Conservation (phyloP, 2,888 invertebrate species). For the Copidosoma aretas region DNA sequence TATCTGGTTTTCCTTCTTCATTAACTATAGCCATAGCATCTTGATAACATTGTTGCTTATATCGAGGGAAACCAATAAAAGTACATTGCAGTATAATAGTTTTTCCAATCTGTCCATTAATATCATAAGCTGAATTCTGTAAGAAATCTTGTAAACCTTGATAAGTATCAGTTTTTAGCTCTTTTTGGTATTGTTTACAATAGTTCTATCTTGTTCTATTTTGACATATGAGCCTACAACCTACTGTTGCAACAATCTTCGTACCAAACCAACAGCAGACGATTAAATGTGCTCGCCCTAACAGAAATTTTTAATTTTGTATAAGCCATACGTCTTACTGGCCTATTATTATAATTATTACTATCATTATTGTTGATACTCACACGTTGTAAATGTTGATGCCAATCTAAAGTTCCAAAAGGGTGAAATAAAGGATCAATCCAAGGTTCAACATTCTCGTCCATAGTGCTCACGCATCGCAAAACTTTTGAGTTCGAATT, state of each 20-base stretch:
- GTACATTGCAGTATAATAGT: conserved; percentile 55
- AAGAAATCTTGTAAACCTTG: conserved; percentile 48
- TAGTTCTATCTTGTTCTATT: conserved; percentile 47
- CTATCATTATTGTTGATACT: conserved; percentile 10
- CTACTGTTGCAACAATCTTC: conserved; percentile 40
- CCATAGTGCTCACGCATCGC: too few species aligned
- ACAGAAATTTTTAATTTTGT: conserved; percentile 3
- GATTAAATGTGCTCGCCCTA: conserved; percentile 10
- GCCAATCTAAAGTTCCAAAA: too few species aligned
- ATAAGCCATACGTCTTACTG: conserved; percentile 6
- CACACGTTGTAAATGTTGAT: too few species aligned
- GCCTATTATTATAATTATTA: neutral
- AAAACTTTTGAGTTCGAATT: too few species aligned
- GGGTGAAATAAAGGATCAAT: too few species aligned
- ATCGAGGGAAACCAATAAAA: conserved; percentile 53
- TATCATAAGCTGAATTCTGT: conserved; percentile 42
- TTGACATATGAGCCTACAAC: conserved; percentile 42
- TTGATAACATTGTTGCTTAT: conserved; percentile 50
- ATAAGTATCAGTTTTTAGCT: conserved; percentile 41
- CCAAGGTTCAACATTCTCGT: too few species aligned
- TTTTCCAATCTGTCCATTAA: conserved; percentile 46
- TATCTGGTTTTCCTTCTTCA: conserved; percentile 17
- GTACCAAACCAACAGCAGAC: conserved; percentile 19
- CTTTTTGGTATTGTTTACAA: conserved; percentile 34
- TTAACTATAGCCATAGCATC: conserved; percentile 15